A percentile compares a stretch with the other conserved stretches of the same genome.
These are phyloP conservation scores for Erebia epiphron DNA, from an alignment of 2,888 invertebrate species.

Conservation along the genomic window DNA sequence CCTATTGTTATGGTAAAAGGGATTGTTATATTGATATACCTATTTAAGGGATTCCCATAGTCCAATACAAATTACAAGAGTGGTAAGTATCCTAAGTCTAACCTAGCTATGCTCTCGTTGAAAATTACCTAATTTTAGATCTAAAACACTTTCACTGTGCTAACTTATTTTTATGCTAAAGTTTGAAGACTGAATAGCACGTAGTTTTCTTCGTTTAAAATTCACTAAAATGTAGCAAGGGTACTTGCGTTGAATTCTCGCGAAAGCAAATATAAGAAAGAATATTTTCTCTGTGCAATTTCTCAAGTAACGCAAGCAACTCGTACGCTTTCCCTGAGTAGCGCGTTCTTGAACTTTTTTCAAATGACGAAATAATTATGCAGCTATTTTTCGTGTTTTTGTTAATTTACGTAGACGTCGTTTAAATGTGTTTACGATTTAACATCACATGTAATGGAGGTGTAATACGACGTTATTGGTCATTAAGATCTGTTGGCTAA, in stretches of 20 bases:
- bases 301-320: slow-evolving; percentile 35
- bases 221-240: slow-evolving; percentile 14
- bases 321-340: slow-evolving; percentile 32
- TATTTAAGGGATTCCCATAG: no score
- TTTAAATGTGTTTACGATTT: no score
- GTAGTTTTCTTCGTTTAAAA: slow-evolving; percentile 6
- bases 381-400: slow-evolving; percentile 28
- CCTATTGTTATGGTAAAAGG: no score
- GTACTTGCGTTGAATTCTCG: slow-evolving; percentile 25
- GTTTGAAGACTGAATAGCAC: not conserved
- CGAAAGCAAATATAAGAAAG: slow-evolving; percentile 28
- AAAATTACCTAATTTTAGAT: no score
- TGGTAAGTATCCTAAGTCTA: no score
- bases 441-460: no score
- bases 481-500: no score
- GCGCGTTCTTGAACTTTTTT: slow-evolving; percentile 38
- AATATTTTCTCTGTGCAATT: slow-evolving; percentile 25
- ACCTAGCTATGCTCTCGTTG: no score
- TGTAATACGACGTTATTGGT: no score
- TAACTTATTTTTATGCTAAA: not conserved
- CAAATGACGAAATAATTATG: slow-evolving; percentile 36
- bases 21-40: no score
- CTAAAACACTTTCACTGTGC: not conserved
- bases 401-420: slow-evolving; percentile 2
- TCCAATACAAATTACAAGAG: no score